Percentiles rank a stretch among this genome's conserved stretches.
Evolutionary conservation across 2,113 vertebrate species (phyloP).

Genomic region (Pycnonotus jocosus): DNA sequence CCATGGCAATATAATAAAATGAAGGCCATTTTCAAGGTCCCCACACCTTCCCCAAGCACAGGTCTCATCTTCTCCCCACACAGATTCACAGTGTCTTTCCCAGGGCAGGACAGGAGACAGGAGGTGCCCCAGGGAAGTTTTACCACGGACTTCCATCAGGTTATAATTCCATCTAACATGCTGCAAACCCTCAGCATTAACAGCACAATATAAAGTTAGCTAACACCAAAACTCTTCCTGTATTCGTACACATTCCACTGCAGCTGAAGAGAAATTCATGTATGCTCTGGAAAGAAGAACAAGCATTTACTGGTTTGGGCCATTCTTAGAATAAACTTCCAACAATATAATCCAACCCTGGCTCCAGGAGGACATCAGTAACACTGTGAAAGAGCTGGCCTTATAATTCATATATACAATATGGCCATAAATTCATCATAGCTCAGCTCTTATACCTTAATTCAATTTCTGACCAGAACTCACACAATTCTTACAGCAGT

Average conservation of each 20-base stretch:
- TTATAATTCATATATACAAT: rapidly evolving
- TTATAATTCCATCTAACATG: rapidly evolving
- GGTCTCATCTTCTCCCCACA: neutral
- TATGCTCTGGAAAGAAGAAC: neutral
- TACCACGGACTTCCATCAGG: rapidly evolving
- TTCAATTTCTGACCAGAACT: neutral
- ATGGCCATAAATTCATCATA: neutral
- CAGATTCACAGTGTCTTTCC: rapidly evolving
- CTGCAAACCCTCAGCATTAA: neutral
- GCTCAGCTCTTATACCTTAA: neutral
- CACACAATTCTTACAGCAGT: neutral
- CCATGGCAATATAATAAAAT: neutral
- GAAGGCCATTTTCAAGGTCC: neutral
- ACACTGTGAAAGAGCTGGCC: neutral
- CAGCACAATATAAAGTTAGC: neutral
- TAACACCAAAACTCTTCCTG: rapidly evolving
- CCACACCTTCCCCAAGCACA: neutral
- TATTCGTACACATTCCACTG: neutral
- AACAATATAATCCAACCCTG: neutral
- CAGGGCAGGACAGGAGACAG: neutral
- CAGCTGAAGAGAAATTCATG: neutral
- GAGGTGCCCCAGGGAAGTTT: neutral
- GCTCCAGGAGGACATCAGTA: neutral
- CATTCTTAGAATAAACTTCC: neutral
- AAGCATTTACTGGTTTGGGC: neutral